Evolutionary conservation across 23 tunicate species (phyloP), one percentile per base, ranked within the genome.

Genomic region (Ascidia mentula): DNA sequence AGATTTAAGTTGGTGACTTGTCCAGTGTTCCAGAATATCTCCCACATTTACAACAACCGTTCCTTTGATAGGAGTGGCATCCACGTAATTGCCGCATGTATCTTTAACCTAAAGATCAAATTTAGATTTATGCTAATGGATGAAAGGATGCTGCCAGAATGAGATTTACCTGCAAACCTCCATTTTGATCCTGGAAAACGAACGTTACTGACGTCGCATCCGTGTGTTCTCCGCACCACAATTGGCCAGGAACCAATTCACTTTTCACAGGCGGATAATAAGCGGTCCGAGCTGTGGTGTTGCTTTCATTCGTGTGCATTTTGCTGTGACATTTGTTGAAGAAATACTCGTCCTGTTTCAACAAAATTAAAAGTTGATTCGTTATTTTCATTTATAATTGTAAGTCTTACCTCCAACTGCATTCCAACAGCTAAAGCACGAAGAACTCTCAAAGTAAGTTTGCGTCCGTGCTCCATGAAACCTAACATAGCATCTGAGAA

Each of bases 181-280:
- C 93, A 24, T 82, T 70, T 26, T 77, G 28, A 69, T 82, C 93
- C 78, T 88, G 93, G 40, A 88, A 88, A 28, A 88, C n/a, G 31
- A 88, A 40, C 26, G 93, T 82, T 32, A 88, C 76, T 1, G 93
- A 88, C n/a, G 87, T 83, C 82, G 83, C 77, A 72, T 88, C 93
- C 6, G 83, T 32, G 53, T 88, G 93, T 31, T 77, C 81, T 18
- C 93, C 93, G 0, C 83, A 72, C 0, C 93, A 46, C 17, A 88
- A 5, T 32, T 82, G 84, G 20, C 81, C 80, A 0, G 76, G 71
- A 6, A 69, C 34, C 45, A 46, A 28, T n/a, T 45, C 72, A 8
- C 77, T 59, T 0, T 87, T 72, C 6, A 88, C 18, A 5, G 87
- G 84, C 20, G 87, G 93, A 77, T 88, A 88, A 77, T 77, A 85